These are phyloP conservation scores for Hydractinia symbiolongicarpus DNA, from an alignment of 30 jellyfish, hydroid and myxozoan genomes.

Conservation along the genomic window DNA sequence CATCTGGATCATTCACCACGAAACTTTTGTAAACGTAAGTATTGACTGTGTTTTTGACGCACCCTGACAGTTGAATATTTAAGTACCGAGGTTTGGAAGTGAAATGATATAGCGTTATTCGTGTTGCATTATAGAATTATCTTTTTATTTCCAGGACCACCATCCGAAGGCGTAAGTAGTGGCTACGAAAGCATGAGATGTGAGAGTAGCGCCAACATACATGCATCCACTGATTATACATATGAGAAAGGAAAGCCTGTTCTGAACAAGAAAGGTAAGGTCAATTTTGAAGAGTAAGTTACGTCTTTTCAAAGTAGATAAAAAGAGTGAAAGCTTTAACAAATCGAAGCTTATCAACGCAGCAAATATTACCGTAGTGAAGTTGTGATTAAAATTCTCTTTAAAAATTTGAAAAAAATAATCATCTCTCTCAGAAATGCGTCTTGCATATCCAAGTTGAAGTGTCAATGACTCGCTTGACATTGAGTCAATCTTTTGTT, in stretches of 20 bases:
- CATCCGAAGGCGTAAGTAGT: constrained; percentile 96
- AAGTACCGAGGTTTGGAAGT: no score
- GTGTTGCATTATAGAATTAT: background rate
- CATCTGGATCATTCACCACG: constrained; percentile 34
- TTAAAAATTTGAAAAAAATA: no score
- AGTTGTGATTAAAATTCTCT: no score
- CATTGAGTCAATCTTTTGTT: background rate
- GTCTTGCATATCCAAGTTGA: background rate
- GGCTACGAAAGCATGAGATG: constrained; percentile 98
- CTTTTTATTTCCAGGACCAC: constrained; percentile 48
- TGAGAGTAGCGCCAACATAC: constrained; percentile 80
- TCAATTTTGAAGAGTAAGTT: background rate
- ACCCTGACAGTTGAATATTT: no score
- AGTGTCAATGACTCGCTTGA: no score
- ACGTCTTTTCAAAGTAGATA: background rate
- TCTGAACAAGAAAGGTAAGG: background rate
- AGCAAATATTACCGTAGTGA: background rate
- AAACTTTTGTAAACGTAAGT: constrained; percentile 16
- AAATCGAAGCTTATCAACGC: background rate
- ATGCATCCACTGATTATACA: background rate
- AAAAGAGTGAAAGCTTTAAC: background rate
- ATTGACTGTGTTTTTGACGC: background rate
- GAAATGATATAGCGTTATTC: background rate
- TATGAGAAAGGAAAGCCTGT: constrained; percentile 15
- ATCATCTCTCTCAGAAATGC: background rate